Evolutionary conservation across 1,140 invertebrate species (phyloP), one percentile per base, ranked within the genome.

Genomic region (Micrasema longulum): DNA sequence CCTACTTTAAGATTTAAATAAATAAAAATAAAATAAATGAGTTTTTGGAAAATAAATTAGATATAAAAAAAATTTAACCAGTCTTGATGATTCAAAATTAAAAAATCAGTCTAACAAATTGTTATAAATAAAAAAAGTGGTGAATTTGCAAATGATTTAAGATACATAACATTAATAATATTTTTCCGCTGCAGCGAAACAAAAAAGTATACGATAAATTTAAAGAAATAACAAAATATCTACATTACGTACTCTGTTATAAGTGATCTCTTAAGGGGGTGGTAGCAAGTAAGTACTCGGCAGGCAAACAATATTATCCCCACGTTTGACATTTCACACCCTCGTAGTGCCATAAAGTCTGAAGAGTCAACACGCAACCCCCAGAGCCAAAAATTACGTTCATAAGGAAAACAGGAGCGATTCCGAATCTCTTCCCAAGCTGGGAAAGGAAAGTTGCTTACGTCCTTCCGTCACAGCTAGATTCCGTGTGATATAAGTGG

Each of bases 261-360:
- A n/a, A 45, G 43, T 16, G 43, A 45, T 45, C 41, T 45, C 41
- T 45, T 45, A 26, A 22, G 20, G 48, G 48, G 48, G 48, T 11
- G 48, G 48, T 22, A 12, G 48, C 41, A 45, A 68, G 65, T 74
- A 71, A 71, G 69, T 74, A 71, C 63, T 63, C 69, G 11, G 14
- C 38, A 16, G 62, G 73, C 73, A 74, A 74, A 74, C 73, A 74
- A 74, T 74, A 71, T 74, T 74, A 74, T 74, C 73, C 73, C 68
- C 55, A 63, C 73, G 64, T 74, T 71, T 74, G 73, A 74, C 73
- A 74, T 71, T 71, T 71, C 53, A 35, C 43, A 20, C 18, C 31
- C 23, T 35, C 48, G 62, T 55, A 53, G 65, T 23, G 36, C 14
- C 64, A 35, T 41, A 74, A 74, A 45, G 73, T 55, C 63, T 14